phyloP scores from a whole-genome alignment of 2,797 vertebrate genomes.

The Poliocrania exsul region DNA sequence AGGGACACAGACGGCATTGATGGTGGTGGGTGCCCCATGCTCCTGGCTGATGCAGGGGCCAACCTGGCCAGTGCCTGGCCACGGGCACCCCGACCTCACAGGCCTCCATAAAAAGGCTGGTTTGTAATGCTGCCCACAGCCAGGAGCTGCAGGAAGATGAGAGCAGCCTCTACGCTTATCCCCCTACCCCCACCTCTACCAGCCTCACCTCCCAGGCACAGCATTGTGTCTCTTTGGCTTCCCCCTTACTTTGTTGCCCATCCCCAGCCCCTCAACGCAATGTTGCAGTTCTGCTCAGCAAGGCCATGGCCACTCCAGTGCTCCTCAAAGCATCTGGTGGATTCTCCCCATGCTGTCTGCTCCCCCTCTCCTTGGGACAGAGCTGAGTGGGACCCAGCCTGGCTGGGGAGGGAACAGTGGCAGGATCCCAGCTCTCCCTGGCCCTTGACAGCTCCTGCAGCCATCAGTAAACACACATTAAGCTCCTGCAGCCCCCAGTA shows the following conservation, averaged over 20 bases:
- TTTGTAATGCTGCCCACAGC: not conserved
- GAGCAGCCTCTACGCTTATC: not conserved
- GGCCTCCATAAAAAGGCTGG: not conserved
- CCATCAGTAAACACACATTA: not conserved
- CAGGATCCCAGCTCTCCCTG: not conserved
- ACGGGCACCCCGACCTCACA: not conserved
- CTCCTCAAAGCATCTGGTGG: not conserved
- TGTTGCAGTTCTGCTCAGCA: not conserved
- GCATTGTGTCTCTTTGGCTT: accelerated
- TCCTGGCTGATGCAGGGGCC: not conserved
- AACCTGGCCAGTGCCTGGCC: not conserved
- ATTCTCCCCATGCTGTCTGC: accelerated
- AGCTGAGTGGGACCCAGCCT: not conserved
- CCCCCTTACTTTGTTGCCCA: not conserved
- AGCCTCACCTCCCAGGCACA: not conserved
- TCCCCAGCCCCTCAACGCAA: accelerated
- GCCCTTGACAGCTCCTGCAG: not conserved
- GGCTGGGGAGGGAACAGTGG: not conserved
- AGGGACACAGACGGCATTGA: constrained; percentile 13
- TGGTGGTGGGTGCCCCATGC: not conserved
- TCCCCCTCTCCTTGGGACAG: accelerated
- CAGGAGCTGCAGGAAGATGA: not conserved
- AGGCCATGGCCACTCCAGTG: accelerated
- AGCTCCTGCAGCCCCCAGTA: not conserved
- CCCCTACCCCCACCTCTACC: not conserved